Base-by-base conservation (phyloP, 2,113 vertebrate genomes). In the Anthoscopus minutus region DNA sequence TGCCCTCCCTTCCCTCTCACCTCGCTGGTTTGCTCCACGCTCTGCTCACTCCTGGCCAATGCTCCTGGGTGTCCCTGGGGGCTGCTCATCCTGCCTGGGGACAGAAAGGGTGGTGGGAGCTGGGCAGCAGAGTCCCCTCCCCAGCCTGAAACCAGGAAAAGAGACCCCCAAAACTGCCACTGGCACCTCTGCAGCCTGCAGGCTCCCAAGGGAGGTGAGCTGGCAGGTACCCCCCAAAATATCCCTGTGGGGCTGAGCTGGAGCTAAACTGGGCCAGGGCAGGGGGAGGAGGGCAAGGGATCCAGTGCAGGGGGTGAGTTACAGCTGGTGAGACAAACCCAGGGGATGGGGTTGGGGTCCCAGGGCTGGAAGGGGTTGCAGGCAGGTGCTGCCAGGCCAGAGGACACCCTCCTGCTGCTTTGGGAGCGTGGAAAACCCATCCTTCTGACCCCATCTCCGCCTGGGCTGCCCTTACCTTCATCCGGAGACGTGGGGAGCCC, bases 401-500 rank as follows among this genome's bases (percentile, higher is more conserved):
- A 71, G 58, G 14, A 27, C 37, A 66, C 20, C 30, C 48, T 50
- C 58, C 37, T 31, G 18, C 80, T 78, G 54, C 50, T 73, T 33
- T 22, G 58, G 25, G 37, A 54, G 9, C 38, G 11, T 28, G 56
- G 31, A 64, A 50, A 56, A 4, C 5, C 53, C 48, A 54, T 13
- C 38, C 37, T 56, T 30, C 24, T 33, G 20, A 92, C 94, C 81
- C 65, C 44, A 25, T 50, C 40, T 50, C 74, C 50, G 7, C 21
- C 54, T 3, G 15, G 30, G 64, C 23, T 71, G 56, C 44, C 37
- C 84, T 88, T 79, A 97, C 96, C 96, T 94, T 94, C 81, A 81
- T 91, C 79, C 2, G 28, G 76, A 71, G 79, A 15, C 0, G 13
- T 0, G 22, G 33, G 47, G 71, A 83, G 73, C 64, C 57, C 8